A percentile compares a stretch with the other conserved stretches of the same genome.
Evolutionary conservation across 2,797 vertebrate species (phyloP).

Genomic region (Labeo calbasu): DNA sequence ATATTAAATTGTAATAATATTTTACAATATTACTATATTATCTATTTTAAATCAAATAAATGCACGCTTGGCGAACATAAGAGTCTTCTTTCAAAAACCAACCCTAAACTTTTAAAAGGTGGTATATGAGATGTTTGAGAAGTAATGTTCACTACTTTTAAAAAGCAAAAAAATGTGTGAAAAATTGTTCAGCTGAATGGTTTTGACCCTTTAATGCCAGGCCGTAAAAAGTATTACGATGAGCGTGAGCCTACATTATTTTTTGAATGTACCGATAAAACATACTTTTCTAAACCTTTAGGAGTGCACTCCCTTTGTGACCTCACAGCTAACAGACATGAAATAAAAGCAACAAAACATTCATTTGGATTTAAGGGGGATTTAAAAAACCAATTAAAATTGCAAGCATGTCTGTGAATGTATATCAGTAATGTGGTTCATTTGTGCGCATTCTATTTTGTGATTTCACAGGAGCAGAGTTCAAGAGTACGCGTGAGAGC

Average conservation of each 20-base stretch:
- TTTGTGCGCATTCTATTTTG: neutral
- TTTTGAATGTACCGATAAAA: neutral
- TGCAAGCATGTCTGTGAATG: neutral
- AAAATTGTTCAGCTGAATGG: neutral
- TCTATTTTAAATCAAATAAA: too few species aligned
- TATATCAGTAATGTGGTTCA: neutral
- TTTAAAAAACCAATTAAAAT: neutral
- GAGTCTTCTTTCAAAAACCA: neutral
- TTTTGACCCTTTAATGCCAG: neutral
- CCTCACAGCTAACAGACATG: neutral
- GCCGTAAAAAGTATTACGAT: neutral
- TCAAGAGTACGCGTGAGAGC: neutral
- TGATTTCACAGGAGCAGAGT: neutral
- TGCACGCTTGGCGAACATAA: too few species aligned
- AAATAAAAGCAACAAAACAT: neutral
- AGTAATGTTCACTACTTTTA: neutral
- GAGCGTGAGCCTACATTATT: neutral
- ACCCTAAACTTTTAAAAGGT: neutral
- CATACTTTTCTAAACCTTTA: neutral
- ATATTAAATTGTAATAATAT: too few species aligned
- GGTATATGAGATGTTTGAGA: neutral
- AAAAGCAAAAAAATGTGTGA: neutral
- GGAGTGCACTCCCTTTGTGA: neutral
- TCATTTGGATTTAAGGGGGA: neutral
- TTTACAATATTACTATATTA: too few species aligned